Percentiles rank a stretch among this genome's conserved stretches.
Conservation (phyloP, 2,888 invertebrate species). For the Carcina quercana region DNA sequence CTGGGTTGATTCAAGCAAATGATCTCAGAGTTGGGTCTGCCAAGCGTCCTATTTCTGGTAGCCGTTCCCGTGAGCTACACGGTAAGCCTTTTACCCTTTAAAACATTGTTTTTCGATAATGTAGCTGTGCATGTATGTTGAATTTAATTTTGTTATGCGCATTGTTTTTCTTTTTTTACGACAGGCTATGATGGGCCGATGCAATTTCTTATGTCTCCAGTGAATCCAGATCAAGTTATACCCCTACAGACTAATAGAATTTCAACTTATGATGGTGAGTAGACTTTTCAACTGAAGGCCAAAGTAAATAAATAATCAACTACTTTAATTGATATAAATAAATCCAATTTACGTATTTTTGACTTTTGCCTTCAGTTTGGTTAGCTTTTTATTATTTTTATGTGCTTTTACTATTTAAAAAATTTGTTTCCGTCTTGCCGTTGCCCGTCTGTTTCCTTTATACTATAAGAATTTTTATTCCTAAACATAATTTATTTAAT, state of each 20-base stretch:
- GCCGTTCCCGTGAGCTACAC: conserved; percentile 78
- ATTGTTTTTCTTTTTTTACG: conserved; percentile 36
- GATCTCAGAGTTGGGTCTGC: conserved; percentile 82
- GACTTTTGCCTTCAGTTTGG: too few species aligned
- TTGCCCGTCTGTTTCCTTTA: too few species aligned
- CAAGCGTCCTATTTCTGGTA: conserved; percentile 81
- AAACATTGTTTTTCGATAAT: conserved; percentile 14
- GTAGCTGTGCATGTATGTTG: conserved; percentile 23
- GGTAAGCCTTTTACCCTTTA: conserved; percentile 53
- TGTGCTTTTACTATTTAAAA: too few species aligned
- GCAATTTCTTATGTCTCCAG: conserved; percentile 87
- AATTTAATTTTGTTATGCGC: conserved; percentile 45
- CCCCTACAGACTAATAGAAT: conserved; percentile 70
- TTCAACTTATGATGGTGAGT: conserved; percentile 70
- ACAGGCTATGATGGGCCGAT: conserved; percentile 90
- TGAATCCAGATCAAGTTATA: conserved; percentile 87
- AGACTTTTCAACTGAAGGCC: too few species aligned
- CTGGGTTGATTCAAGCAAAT: conserved; percentile 91
- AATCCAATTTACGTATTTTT: too few species aligned
- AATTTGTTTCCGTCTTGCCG: too few species aligned
- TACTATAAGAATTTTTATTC: too few species aligned
- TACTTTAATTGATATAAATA: too few species aligned
- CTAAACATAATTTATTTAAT: too few species aligned
- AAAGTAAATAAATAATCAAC: too few species aligned
- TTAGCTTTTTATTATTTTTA: too few species aligned